phyloP scores from a whole-genome alignment of 2,888 invertebrate species.

The Pandemis heparana region DNA sequence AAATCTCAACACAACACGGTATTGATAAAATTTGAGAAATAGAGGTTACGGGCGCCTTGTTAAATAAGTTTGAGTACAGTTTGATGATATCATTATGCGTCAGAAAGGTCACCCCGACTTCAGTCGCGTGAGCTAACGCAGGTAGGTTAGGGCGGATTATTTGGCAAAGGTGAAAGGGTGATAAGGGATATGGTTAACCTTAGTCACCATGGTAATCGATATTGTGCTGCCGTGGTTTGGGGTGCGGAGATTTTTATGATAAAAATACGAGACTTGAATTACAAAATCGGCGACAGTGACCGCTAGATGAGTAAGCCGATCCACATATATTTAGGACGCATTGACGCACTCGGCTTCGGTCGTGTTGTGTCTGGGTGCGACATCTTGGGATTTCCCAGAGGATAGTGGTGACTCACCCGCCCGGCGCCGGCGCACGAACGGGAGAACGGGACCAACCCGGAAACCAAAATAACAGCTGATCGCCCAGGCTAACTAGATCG shows the following conservation, averaged over 20 bases:
- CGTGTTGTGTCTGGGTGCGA: conserved; percentile 31
- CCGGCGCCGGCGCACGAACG: conserved; percentile 17
- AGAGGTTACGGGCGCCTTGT: background rate
- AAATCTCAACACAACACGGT: background rate
- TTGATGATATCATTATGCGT: conserved; percentile 37
- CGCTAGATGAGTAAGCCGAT: conserved; percentile 39
- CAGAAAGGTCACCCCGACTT: conserved; percentile 36
- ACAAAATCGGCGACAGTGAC: conserved; percentile 25
- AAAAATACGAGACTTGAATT: conserved; percentile 1
- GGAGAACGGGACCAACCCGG: conserved; percentile 15
- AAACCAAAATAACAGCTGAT: conserved; percentile 40
- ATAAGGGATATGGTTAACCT: conserved; percentile 14
- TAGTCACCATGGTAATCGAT: conserved; percentile 19
- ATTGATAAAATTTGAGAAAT: background rate
- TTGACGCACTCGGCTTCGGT: conserved; percentile 61
- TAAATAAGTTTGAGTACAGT: conserved; percentile 1
- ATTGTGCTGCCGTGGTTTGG: background rate
- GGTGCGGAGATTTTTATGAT: background rate
- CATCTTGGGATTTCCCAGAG: conserved; percentile 57
- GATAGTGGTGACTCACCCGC: conserved; percentile 34
- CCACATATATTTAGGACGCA: conserved; percentile 58
- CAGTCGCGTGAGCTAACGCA: conserved; percentile 30
- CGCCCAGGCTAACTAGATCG: conserved; percentile 30
- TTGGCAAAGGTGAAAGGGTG: conserved; percentile 35
- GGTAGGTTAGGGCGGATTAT: conserved; percentile 18